Evolutionary conservation across 2,797 vertebrate species (phyloP).

Genomic region (Myotis vivesi): DNA sequence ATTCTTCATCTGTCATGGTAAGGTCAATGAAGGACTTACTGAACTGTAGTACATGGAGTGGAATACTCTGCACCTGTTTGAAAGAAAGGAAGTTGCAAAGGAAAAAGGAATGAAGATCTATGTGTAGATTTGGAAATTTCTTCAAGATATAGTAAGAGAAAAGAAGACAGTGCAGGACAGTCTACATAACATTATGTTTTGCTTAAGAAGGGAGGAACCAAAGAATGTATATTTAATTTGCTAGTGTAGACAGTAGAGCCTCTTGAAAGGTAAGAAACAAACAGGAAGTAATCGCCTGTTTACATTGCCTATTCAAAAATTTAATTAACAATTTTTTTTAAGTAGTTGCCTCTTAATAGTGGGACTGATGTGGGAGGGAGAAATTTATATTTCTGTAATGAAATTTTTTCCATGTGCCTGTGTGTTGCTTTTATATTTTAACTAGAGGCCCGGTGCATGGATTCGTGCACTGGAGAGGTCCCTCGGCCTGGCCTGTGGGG

Average conservation of each 20-base stretch:
- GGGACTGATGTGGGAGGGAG: neutral
- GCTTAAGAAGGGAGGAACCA: neutral
- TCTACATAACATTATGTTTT: slow-evolving; percentile 15
- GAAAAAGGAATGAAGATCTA: neutral
- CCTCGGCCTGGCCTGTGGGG: too few relatives aligned
- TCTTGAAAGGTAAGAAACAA: slow-evolving; percentile 1
- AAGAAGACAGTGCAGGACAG: neutral
- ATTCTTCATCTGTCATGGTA: neutral
- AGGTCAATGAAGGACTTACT: neutral
- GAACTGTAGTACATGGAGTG: neutral
- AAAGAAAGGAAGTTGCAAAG: slow-evolving; percentile 25
- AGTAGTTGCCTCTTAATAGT: neutral
- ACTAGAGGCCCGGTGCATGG: too few relatives aligned
- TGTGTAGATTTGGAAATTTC: neutral
- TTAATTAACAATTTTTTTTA: neutral
- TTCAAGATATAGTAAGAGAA: neutral
- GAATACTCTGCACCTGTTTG: neutral
- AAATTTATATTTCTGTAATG: neutral
- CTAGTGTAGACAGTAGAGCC: neutral
- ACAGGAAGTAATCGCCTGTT: neutral
- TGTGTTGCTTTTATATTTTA: slow-evolving; percentile 31
- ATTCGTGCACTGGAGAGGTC: too few relatives aligned
- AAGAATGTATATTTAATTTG: slow-evolving; percentile 1
- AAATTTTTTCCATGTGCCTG: neutral
- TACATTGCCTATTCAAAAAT: slow-evolving; percentile 34